Percentiles rank a stretch among this genome's conserved stretches.
Conservation (phyloP, 2,888 invertebrate genomes). For the Macrophya alboannulata region DNA sequence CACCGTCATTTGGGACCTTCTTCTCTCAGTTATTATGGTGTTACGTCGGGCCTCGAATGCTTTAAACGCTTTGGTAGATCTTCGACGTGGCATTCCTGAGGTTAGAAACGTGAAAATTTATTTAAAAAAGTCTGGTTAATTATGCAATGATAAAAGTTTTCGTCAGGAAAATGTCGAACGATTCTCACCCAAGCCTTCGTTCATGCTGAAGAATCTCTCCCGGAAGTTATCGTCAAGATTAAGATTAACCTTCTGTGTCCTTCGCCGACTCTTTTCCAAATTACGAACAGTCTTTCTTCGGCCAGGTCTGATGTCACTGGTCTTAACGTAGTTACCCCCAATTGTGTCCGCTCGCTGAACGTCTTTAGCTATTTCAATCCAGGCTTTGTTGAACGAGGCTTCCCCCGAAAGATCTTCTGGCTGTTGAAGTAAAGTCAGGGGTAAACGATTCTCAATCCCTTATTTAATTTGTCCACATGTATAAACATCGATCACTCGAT, state of each 20-base stretch:
- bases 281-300: conserved; percentile 95
- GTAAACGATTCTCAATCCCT: background rate
- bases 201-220: conserved; percentile 94
- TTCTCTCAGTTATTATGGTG: conserved; percentile 90
- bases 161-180: background rate
- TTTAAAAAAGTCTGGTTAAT: too few relatives aligned
- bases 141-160: background rate
- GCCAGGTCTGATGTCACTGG: conserved; percentile 93
- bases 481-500: background rate
- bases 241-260: conserved; percentile 91
- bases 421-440: conserved; percentile 78
- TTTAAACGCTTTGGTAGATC: conserved; percentile 79
- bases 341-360: conserved; percentile 93
- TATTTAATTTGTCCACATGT: background rate
- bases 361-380: conserved; percentile 96
- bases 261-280: conserved; percentile 94
- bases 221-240: conserved; percentile 98
- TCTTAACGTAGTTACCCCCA: conserved; percentile 94
- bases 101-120: background rate
- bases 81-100: conserved; percentile 67
- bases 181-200: conserved; percentile 81
- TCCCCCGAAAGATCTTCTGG: conserved; percentile 94
- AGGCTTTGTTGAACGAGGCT: conserved; percentile 94
- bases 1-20: conserved; percentile 92
- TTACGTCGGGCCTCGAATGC: conserved; percentile 92